Percentiles rank a stretch among this genome's conserved stretches.
Conservation (phyloP, 2,113 vertebrate species). For the Ovis canadensis region DNA sequence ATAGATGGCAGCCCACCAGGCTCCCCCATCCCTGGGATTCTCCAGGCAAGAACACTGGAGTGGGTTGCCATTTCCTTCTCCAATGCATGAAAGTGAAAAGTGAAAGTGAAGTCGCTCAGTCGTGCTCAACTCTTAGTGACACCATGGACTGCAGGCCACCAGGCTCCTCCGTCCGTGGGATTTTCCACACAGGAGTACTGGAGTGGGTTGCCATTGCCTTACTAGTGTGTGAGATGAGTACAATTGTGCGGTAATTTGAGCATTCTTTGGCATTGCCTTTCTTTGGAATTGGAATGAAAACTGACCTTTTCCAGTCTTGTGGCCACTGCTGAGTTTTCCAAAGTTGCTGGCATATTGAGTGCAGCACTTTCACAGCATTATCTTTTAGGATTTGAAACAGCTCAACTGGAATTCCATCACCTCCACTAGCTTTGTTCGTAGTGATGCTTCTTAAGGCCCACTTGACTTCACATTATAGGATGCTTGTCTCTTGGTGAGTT, state of each 20-base stretch:
- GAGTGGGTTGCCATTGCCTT: neutral
- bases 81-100: no score
- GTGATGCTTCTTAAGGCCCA: neutral
- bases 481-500: neutral
- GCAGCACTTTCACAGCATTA: neutral
- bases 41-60: no score
- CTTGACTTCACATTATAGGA: neutral
- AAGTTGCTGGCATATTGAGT: neutral
- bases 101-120: no score
- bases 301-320: neutral
- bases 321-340: neutral
- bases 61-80: no score
- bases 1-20: no score
- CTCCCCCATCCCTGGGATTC: accelerated
- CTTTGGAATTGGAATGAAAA: neutral
- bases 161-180: no score
- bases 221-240: neutral
- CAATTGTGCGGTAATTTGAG: accelerated
- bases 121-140: no score
- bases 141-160: no score
- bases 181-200: no score
- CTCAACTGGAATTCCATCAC: neutral
- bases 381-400: neutral
- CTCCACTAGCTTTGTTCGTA: neutral
- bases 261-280: neutral